Conservation (phyloP, 2,888 invertebrate genomes). For the Tolmerus cingulatus region DNA sequence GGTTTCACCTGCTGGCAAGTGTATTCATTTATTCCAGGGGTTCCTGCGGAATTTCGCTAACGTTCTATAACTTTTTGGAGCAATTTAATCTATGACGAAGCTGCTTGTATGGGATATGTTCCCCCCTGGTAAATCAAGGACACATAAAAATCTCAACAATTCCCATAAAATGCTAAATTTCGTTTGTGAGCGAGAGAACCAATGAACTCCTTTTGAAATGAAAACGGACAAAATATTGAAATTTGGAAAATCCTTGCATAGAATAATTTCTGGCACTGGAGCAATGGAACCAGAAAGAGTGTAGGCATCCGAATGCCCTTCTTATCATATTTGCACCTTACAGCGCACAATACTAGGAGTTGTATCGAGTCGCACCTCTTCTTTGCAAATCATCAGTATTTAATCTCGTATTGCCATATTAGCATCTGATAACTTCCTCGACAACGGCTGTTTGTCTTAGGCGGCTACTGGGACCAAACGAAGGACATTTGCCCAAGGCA, state of each 20-base stretch:
- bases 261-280: background rate
- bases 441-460: background rate
- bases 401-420: background rate
- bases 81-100: background rate
- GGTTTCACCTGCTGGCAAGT: background rate
- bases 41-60: background rate
- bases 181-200: background rate
- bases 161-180: slow-evolving; percentile 19
- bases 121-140: slow-evolving; percentile 18
- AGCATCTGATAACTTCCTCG: background rate
- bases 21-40: slow-evolving; percentile 25
- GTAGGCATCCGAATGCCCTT: slow-evolving; percentile 8
- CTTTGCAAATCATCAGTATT: slow-evolving; percentile 10
- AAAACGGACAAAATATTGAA: slow-evolving; percentile 1
- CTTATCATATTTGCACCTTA: slow-evolving; percentile 16
- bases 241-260: slow-evolving; percentile 23
- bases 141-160: slow-evolving; percentile 24
- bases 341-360: background rate
- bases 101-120: background rate
- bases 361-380: background rate
- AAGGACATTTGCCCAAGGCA: slow-evolving; percentile 13
- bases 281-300: background rate
- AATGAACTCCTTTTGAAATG: background rate
- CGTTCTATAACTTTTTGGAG: background rate
- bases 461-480: background rate